Conservation (phyloP, 2,888 invertebrate genomes). For the Tinea pellionella region DNA sequence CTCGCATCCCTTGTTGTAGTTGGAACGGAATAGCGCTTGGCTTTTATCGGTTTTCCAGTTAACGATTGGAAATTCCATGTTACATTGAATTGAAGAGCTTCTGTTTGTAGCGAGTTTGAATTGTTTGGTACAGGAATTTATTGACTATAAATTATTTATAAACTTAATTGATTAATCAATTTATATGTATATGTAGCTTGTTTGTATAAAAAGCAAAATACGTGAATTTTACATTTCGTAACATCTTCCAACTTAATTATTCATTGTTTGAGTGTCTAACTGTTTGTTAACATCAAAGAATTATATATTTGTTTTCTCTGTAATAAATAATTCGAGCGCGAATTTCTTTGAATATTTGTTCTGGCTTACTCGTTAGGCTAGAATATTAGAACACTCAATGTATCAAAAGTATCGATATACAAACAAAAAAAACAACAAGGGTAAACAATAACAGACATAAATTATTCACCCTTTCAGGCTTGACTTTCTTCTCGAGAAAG, state of each 20-base stretch:
- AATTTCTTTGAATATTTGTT: not conserved
- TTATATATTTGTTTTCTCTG: not conserved
- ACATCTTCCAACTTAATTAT: not conserved
- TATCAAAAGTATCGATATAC: not conserved
- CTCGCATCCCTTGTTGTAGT: slow-evolving; percentile 2
- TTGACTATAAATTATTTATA: not conserved
- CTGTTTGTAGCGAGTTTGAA: not conserved
- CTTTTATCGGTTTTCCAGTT: not conserved
- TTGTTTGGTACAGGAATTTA: not conserved
- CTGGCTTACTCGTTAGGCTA: not conserved
- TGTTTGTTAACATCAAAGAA: not conserved
- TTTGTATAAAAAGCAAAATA: not conserved
- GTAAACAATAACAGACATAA: slow-evolving; percentile 4
- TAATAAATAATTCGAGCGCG: not conserved
- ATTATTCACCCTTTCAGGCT: slow-evolving; percentile 11
- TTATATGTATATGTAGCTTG: not conserved
- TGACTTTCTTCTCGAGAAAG: slow-evolving; percentile 1
- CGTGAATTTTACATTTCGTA: not conserved
- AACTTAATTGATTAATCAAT: not conserved
- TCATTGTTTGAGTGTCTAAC: not conserved
- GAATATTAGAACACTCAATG: not conserved
- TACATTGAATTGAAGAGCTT: slow-evolving; percentile 8
- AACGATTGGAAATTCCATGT: slow-evolving; percentile 1
- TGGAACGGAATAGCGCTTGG: slow-evolving; percentile 9
- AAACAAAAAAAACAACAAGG: not conserved